Evolutionary conservation across 1,140 invertebrate species (phyloP), one percentile per base, ranked within the genome.

Genomic region (Steinernema khuongi): DNA sequence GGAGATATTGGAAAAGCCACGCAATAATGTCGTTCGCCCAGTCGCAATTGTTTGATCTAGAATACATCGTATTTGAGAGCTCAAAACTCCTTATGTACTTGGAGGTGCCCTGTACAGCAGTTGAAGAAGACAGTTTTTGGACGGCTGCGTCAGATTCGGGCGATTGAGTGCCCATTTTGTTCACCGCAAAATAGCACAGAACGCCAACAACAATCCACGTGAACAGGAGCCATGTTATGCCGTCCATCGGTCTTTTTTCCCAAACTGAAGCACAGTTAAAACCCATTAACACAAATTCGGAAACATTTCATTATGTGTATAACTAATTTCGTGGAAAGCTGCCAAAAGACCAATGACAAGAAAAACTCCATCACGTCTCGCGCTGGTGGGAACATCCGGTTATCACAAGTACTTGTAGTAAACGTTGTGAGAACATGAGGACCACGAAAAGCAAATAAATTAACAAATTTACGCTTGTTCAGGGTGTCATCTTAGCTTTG

Each of bases 1-100:
- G 75, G 19, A 77, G 69, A 30, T 78, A 77, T 18, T 79, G 69
- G 66, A 74, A 78, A 32, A 78, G 77, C 77, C 77, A 78, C 50
- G 33, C 19, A 41, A 78, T 50, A 32, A 78, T 67, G 73, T 78
- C 77, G 76, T 78, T 78, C 71, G 73, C 68, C 77, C 77, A 78
- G 70, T 78, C 76, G 76, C 36, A 32, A 31, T 66, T 71, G 43
- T 73, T 73, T 73, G 72, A 41, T 68, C 72, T 68, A 28, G n/a
- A 68, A 71, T 26, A 60, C n/a, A 43, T 22, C 18, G 11, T 1
- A 17, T 36, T 14, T 28, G 18, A 60, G 60, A 36, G 41, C 50
- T 69, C 32, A 31, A 33, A 69, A 29, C 28, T 68, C 22, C 0
- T 26, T 28, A 68, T 33, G 0, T 68, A 26, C 33, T 33, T 31